These are phyloP conservation scores for Ophthalmolycus amberensis DNA, from an alignment of 2,113 vertebrate genomes.

Conservation along the genomic window DNA sequence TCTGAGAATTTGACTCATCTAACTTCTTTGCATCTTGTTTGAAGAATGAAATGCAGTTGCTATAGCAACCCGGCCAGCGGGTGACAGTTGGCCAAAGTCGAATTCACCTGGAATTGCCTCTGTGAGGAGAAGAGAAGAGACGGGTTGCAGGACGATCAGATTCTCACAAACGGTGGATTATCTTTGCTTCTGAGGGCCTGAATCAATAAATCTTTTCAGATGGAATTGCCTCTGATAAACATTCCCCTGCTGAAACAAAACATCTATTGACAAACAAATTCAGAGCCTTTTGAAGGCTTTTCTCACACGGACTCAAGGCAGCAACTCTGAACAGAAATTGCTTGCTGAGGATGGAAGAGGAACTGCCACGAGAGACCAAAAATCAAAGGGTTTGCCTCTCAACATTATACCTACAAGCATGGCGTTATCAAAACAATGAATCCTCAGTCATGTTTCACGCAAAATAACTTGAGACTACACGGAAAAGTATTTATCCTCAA, in stretches of 20 bases:
- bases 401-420: conserved; percentile 16
- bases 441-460: conserved; percentile 20
- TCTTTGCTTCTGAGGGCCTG: conserved; percentile 14
- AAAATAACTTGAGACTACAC: not conserved
- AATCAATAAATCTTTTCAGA: conserved; percentile 67
- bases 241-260: conserved; percentile 48
- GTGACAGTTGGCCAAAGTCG: conserved; percentile 35
- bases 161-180: conserved; percentile 29
- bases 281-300: conserved; percentile 41
- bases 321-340: conserved; percentile 2
- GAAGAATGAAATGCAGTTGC: conserved; percentile 60
- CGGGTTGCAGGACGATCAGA: conserved; percentile 14
- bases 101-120: conserved; percentile 61
- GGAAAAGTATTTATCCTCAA: conserved; percentile 19
- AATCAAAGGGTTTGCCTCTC: conserved; percentile 44
- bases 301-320: conserved; percentile 35
- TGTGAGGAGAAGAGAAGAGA: conserved; percentile 7
- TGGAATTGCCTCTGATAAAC: conserved; percentile 62
- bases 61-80: conserved; percentile 54
- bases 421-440: conserved; percentile 20
- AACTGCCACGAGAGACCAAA: conserved; percentile 51
- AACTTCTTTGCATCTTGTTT: conserved; percentile 41
- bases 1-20: conserved; percentile 18
- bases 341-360: conserved; percentile 21
- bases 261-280: conserved; percentile 66